Evolutionary conservation across 2,113 vertebrate genomes (phyloP).

Genomic region (Lepidothrix coronata): DNA sequence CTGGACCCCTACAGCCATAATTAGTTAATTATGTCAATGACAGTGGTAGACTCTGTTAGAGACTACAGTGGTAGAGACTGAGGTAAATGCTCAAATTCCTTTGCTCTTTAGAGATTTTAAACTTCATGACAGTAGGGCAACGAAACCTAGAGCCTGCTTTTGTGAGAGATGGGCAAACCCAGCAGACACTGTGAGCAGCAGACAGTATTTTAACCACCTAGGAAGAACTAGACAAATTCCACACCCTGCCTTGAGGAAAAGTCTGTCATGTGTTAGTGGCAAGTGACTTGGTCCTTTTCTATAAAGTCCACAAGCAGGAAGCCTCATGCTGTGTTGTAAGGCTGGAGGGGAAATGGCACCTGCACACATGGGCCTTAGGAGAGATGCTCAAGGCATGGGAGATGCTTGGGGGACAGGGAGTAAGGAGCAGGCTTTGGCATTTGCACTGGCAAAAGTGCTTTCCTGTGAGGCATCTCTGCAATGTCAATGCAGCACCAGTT

Average conservation of each 20-base stretch:
- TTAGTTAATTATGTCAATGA: neutral
- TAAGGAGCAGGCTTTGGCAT: neutral
- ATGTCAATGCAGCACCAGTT: neutral
- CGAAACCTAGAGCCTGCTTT: neutral
- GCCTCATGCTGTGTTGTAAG: accelerated
- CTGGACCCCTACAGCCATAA: neutral
- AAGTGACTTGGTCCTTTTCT: neutral
- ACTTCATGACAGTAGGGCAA: neutral
- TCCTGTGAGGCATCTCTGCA: neutral
- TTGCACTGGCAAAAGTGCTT: neutral
- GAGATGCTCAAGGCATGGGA: neutral
- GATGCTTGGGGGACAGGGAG: neutral
- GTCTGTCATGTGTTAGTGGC: accelerated
- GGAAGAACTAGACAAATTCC: neutral
- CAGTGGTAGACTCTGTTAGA: neutral
- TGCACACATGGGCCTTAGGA: neutral
- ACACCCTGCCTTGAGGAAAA: neutral
- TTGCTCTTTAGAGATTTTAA: neutral
- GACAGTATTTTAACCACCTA: neutral
- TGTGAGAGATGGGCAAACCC: neutral
- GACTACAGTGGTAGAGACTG: too few relatives aligned
- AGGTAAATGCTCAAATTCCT: neutral
- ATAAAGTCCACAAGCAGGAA: neutral
- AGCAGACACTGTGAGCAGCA: neutral
- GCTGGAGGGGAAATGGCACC: neutral